A percentile compares a stretch with the other conserved stretches of the same genome.
phyloP scores from a whole-genome alignment of 2,113 vertebrate genomes.

The Thalassarche chlororhynchos region DNA sequence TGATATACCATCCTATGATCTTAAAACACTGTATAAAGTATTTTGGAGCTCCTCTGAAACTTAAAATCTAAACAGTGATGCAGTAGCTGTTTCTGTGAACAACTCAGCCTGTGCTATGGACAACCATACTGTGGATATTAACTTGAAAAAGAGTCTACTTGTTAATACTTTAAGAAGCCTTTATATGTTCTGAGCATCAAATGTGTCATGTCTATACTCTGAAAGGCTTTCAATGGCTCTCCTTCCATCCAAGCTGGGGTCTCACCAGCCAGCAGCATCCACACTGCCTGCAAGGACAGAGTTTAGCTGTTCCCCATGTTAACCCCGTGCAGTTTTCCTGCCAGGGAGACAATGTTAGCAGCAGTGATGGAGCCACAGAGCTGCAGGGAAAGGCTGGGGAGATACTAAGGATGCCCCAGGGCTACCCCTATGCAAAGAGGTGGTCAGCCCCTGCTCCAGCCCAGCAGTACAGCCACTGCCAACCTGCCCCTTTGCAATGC shows the following conservation, averaged over 20 bases:
- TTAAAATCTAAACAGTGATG: background rate
- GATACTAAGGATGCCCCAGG: background rate
- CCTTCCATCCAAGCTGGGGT: background rate
- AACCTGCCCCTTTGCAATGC: fast-evolving
- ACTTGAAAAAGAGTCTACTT: background rate
- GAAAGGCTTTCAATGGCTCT: background rate
- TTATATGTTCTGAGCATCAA: background rate
- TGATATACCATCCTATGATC: background rate
- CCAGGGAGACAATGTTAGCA: background rate
- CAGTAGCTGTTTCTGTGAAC: background rate
- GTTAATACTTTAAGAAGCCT: background rate
- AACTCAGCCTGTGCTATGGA: background rate
- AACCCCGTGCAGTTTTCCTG: background rate
- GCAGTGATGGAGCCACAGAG: background rate
- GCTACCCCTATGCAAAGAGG: background rate
- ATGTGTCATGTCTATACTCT: background rate
- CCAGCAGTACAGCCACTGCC: background rate
- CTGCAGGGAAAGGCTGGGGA: background rate
- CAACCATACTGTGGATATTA: background rate
- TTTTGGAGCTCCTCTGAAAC: background rate
- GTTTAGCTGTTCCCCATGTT: background rate
- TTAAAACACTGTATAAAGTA: background rate
- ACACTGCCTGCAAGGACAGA: background rate
- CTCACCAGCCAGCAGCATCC: background rate
- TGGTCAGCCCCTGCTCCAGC: background rate